Conservation (phyloP, 2,888 invertebrate species). For the Stictocephala bisonia region DNA sequence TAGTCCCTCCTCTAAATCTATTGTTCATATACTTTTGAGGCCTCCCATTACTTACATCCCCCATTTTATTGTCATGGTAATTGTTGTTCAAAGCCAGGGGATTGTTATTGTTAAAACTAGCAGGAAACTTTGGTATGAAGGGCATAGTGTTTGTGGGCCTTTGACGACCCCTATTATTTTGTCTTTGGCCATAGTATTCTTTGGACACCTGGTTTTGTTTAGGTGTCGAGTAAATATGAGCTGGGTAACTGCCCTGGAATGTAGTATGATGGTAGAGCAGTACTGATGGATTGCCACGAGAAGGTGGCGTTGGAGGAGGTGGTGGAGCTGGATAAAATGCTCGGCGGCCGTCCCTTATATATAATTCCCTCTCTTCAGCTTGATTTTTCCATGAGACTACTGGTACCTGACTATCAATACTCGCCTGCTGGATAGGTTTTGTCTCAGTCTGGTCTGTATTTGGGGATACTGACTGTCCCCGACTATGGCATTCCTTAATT, state of each 20-base stretch:
- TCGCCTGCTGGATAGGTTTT: too few relatives aligned
- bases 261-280: slow-evolving; percentile 3
- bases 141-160: slow-evolving; percentile 21
- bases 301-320: not conserved
- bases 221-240: not conserved
- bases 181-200: not conserved
- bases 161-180: not conserved
- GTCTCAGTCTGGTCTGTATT: too few relatives aligned
- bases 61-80: slow-evolving; percentile 44
- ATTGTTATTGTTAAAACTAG: slow-evolving; percentile 49
- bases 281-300: too few relatives aligned
- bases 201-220: not conserved
- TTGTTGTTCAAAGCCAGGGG: slow-evolving; percentile 48
- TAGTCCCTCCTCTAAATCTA: slow-evolving; percentile 8
- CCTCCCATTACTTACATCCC: slow-evolving; percentile 25
- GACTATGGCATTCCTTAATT: not conserved
- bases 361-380: slow-evolving; percentile 7
- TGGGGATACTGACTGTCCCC: not conserved
- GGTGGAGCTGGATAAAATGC: slow-evolving; percentile 24
- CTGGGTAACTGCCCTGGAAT: too few relatives aligned
- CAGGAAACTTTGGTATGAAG: slow-evolving; percentile 44
- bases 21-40: slow-evolving; percentile 7
- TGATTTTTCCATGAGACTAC: slow-evolving; percentile 29
- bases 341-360: slow-evolving; percentile 20
- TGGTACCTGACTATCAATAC: slow-evolving; percentile 14